Conservation (phyloP, 2,113 vertebrate species). For the Strix aluco region DNA sequence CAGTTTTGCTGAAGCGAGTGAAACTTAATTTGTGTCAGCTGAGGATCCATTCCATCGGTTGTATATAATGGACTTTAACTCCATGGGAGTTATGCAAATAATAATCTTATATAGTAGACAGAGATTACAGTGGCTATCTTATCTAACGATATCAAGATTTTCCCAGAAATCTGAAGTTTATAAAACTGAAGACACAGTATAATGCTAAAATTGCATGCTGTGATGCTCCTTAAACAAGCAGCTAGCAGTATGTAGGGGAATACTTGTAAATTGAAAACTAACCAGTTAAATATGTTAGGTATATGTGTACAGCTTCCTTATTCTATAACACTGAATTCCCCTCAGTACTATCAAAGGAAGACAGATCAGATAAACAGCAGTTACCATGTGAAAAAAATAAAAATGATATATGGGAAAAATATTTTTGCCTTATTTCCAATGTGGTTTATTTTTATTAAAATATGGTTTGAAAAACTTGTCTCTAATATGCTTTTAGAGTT, state of each 20-base stretch:
- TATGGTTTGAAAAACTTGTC: neutral
- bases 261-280: neutral
- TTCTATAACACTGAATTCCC: neutral
- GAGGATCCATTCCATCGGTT: neutral
- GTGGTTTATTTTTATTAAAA: neutral
- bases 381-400: neutral
- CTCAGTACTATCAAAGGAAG: neutral
- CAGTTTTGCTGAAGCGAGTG: neutral
- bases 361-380: neutral
- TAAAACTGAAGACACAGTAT: neutral
- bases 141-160: neutral
- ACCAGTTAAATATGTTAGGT: neutral
- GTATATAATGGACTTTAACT: neutral
- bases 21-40: neutral
- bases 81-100: neutral
- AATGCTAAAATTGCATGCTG: neutral
- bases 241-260: neutral
- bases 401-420: neutral
- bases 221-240: neutral
- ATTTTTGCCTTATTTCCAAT: neutral
- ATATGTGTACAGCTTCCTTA: neutral
- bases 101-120: neutral
- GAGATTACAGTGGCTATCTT: neutral
- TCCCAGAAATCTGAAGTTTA: neutral
- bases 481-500: neutral